phyloP scores from a whole-genome alignment of 92 coral and sea anemone genomes.

The Actinostola sp. region DNA sequence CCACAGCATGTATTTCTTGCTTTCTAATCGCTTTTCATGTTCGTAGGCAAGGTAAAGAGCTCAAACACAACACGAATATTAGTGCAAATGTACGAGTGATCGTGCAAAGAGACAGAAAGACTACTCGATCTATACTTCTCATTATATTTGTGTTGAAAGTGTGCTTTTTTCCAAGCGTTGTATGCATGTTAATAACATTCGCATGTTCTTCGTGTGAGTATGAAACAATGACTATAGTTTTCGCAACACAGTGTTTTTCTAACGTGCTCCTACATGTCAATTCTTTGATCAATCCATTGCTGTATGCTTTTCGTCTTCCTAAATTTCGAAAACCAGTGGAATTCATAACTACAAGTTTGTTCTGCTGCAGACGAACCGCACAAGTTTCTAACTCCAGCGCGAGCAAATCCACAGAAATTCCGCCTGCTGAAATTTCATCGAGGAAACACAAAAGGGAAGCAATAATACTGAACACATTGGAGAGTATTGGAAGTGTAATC shows the following conservation, averaged over 20 bases:
- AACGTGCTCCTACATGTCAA: neutral
- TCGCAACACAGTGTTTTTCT: neutral
- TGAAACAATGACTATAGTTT: neutral
- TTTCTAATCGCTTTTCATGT: neutral
- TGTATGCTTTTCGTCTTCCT: constrained; percentile 15
- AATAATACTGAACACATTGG: too few relatives aligned
- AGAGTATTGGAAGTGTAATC: too few relatives aligned
- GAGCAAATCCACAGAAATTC: neutral
- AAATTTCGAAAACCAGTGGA: neutral
- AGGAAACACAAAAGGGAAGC: neutral
- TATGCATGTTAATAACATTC: neutral
- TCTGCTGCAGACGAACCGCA: neutral
- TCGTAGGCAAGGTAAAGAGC: constrained; percentile 7
- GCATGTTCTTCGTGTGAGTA: neutral
- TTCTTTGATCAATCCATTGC: constrained; percentile 8
- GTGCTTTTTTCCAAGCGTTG: neutral
- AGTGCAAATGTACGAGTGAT: neutral
- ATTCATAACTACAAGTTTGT: neutral
- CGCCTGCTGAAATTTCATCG: neutral
- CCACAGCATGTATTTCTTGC: neutral
- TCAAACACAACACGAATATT: neutral
- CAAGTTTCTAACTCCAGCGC: too few relatives aligned
- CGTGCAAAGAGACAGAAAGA: constrained; percentile 19
- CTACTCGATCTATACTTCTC: constrained; percentile 14
- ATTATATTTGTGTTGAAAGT: neutral